Evolutionary conservation across 2,113 vertebrate genomes (phyloP).

Genomic region (Xenopus laevis): DNA sequence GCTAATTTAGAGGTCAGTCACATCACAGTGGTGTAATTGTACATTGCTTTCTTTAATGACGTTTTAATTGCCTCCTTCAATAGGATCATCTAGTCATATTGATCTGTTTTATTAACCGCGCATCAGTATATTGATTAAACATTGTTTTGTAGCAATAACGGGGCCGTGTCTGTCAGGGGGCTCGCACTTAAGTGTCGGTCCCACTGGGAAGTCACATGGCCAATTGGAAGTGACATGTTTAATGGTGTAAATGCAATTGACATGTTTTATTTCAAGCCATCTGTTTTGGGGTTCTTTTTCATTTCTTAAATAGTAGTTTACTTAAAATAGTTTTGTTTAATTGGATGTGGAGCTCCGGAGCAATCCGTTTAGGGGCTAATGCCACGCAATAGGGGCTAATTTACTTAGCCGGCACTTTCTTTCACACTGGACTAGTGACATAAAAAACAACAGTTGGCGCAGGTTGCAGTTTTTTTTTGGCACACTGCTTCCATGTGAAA

Average conservation of each 20-base stretch:
- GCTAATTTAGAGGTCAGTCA: conserved; percentile 43
- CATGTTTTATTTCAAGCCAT: neutral
- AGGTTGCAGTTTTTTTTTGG: no score
- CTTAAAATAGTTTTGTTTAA: no score
- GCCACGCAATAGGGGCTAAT: no score
- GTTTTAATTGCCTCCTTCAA: conserved; percentile 37
- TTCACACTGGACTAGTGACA: no score
- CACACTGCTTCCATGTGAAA: no score
- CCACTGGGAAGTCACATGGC: neutral
- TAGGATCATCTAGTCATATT: conserved; percentile 28
- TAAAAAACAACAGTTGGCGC: no score
- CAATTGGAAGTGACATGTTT: conserved; percentile 17
- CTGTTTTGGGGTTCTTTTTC: neutral
- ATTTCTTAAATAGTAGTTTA: no score
- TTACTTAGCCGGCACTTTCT: no score
- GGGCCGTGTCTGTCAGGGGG: neutral
- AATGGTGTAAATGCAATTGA: conserved; percentile 8
- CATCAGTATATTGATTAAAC: conserved; percentile 43
- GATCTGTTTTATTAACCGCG: conserved; percentile 34
- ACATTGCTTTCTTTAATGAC: conserved; percentile 40
- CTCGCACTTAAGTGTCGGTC: conserved; percentile 25
- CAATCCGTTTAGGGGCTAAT: no score
- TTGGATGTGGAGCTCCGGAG: no score
- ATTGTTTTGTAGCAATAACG: conserved; percentile 23
- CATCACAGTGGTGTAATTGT: conserved; percentile 28